A percentile compares a stretch with the other conserved stretches of the same genome.
Conservation (phyloP, 2,113 vertebrate species). For the Brachyistius frenatus region DNA sequence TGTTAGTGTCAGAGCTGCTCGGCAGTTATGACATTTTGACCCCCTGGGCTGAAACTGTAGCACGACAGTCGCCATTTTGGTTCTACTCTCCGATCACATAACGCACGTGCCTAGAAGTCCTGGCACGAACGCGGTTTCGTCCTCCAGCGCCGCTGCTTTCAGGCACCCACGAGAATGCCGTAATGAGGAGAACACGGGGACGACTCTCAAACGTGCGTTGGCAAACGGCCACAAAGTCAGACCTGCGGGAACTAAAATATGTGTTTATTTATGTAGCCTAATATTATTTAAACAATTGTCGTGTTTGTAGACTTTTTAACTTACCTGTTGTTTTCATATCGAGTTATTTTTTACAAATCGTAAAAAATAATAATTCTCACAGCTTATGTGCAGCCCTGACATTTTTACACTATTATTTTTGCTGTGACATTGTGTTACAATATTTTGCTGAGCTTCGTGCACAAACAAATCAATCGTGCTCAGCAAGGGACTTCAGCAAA, state of each 20-base stretch:
- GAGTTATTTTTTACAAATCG: no score
- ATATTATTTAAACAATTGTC: not conserved
- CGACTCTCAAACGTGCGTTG: not conserved
- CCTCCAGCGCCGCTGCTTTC: constrained; percentile 18
- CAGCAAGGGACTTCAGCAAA: no score
- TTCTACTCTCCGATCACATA: constrained; percentile 31
- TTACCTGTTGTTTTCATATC: no score
- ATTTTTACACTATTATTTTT: no score
- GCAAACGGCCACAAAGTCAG: not conserved
- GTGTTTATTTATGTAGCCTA: no score
- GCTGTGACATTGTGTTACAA: not conserved
- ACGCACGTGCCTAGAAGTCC: constrained; percentile 6
- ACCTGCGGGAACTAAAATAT: no score
- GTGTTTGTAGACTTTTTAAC: not conserved
- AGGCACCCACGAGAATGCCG: not conserved
- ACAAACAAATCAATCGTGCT: accelerated
- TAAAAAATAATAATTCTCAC: no score
- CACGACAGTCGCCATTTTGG: constrained; percentile 61
- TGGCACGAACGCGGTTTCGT: not conserved
- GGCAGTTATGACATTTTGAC: not conserved
- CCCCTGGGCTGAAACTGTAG: constrained; percentile 39
- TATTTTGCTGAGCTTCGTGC: not conserved
- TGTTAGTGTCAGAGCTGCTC: not conserved
- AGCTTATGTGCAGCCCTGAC: no score
- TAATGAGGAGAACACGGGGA: not conserved